Base-by-base conservation (phyloP, 2,888 invertebrate genomes). In the Clanis bilineata region DNA sequence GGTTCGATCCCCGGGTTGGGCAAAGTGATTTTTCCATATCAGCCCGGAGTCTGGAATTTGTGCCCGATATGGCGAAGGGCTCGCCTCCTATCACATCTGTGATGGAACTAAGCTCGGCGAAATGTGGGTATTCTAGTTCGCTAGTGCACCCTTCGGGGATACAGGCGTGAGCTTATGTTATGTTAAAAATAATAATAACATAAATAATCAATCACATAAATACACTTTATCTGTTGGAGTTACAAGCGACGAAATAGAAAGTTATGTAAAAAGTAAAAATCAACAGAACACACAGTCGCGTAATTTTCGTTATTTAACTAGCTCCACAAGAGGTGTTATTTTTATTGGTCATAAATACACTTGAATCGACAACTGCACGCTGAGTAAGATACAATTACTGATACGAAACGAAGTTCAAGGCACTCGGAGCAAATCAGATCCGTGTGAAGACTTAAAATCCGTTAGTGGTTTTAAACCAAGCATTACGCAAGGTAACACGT, bases 381-480 rank as follows among this genome's bases (percentile, higher is more conserved):
- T 28, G 25, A 23, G 3, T 32, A 36, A 41, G 41, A 61, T 51
- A 60, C 61, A 60, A 41, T 63, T 58, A 54, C 60, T 56, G 59
- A 54, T 56, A 25, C 38, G 39, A 58, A 39, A 59, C 61, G 63
- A 75, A 77, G 76, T 73, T 74, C 75, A 74, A 68, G 74, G 74
- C 51, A 51, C 51, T 32, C 47, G 28, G 15, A 18, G 15, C 47
- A 28, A 28, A 41, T 41, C 18, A 7, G 36, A 7, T 10, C 6
- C 36, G 10, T 15, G 18, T 18, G 18, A 28, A 51, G 15, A 18
- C 7, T 32, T 51, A 32, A 28, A 51, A 51, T 15, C 51, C 51
- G 51, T 32, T 51, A 51, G 51, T 18, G 15, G 25, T 32, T 51
- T 51, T 51, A 28, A 51, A 32, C 6, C 23, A 18, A 44, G 44